Base-by-base conservation (phyloP, 2,797 vertebrate species). In the Sebastes dallii region DNA sequence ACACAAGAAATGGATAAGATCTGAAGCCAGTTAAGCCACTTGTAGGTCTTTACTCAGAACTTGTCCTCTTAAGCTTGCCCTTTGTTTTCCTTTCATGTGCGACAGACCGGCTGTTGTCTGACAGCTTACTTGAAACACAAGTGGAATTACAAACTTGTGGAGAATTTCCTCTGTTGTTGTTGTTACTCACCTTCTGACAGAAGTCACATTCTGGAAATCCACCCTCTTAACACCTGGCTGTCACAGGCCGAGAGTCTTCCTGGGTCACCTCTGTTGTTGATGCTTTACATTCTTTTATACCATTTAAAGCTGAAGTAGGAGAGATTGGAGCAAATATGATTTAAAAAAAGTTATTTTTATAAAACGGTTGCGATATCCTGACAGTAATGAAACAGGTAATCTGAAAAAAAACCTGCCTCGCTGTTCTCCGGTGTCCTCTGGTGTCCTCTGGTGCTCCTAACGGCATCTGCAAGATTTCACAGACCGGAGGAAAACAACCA, bases 141-240 rank as follows among this genome's bases (percentile, higher is more conserved):
- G 10, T 22, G 75, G 84, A 75, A 78, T 78, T 84, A 81, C 22
- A 85, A 73, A 69, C 66, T 14, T 30, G 27, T 66, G 14, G 25
- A 46, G 66, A 70, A 73, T 71, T 56, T 5, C 1, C 18, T 42
- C 5, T 39, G 39, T 42, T 27, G 29, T 27, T 16, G 46, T 10
- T 58, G 4, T 29, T 32, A 60, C 55, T 71, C 4, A 20, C 9
- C 20, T n/a, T 52, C 42, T 46, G 42, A 68, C 10, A 6, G 20
- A 59, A 30, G n/a, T 42, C 46, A 50, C 46, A 0, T n/a, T 52
- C 46, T 50, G 16, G 39, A 52, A 0, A 52, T 52, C 20, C 18
- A 52, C 10, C 14, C 50, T 50, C 46, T 50, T 50, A 50, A 52
- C 50, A 54, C 20, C 50, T 11, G 50, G 50, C 2, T 54, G 18